Evolutionary conservation across 2,113 vertebrate species (phyloP), one percentile per base, ranked within the genome.

Genomic region (Copsychus sechellarum): DNA sequence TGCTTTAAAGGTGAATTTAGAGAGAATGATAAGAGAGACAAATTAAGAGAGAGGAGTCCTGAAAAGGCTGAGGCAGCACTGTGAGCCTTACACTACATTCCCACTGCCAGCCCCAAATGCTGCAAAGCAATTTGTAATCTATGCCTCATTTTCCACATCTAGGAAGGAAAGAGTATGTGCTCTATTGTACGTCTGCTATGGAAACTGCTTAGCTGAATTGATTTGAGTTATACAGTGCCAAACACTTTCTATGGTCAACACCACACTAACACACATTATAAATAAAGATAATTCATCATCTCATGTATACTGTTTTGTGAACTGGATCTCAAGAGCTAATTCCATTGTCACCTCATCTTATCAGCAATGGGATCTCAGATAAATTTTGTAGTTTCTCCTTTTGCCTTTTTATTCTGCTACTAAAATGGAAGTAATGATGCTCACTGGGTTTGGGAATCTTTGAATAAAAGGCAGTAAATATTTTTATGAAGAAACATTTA

Each of bases 1-100:
- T 69, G 40, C 70, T 93, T n/a, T 81, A 88, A 88, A 95, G 82
- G 60, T 78, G 83, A 96, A 79, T 86, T 91, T 66, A 71, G 64
- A 74, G 40, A 72, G 60, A 73, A 88, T 53, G 74, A 50, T 65
- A 89, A 92, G 84, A 42, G 31, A 3, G 2, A 70, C 57, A 86
- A 56, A 94, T 62, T 34, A 93, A 57, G 43, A 77, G 50, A 57
- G 29, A 51, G n/a, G 56, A 88, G 74, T 42, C 50, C 54, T 91
- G 57, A 70, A 92, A 91, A 62, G 81, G 82, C 76, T 86, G 93
- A 93, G 57, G 42, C 42, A 80, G 90, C 79, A 70, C 62, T 78
- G 17, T 26, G 42, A 74, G 20, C 25, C 60, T 81, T 17, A 28
- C 0, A 0, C 48, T 36, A 42, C 43, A 90, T 79, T 79, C 71